Conservation (phyloP, 2,113 vertebrate species). For the Oceanodroma tethys region DNA sequence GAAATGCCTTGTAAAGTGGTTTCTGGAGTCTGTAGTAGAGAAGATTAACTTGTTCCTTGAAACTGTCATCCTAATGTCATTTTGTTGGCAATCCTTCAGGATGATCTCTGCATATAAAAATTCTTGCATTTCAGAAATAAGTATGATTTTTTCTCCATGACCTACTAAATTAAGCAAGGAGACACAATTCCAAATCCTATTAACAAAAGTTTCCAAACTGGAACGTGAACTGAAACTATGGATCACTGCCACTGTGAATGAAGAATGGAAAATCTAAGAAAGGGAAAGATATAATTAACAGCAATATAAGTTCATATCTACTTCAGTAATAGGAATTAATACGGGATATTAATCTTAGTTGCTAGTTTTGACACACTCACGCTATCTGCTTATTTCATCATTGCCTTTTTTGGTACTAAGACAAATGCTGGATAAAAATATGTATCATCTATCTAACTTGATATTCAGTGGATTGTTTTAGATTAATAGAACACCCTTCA, state of each 20-base stretch:
- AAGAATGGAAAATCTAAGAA: constrained; percentile 5
- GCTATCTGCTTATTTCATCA: neutral
- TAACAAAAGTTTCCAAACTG: neutral
- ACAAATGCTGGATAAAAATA: neutral
- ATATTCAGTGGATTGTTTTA: neutral
- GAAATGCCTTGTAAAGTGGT: neutral
- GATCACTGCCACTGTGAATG: neutral
- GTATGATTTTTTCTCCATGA: neutral
- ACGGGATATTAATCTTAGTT: neutral
- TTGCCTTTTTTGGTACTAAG: constrained; percentile 12
- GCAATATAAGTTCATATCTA: neutral
- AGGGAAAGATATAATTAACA: neutral
- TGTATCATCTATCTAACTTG: neutral
- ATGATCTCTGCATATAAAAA: neutral
- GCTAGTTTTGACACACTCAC: neutral
- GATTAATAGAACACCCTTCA: neutral
- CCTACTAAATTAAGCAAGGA: neutral
- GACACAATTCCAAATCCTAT: neutral
- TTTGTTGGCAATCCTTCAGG: neutral
- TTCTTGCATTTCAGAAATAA: neutral
- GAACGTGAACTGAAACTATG: neutral
- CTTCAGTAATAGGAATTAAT: neutral
- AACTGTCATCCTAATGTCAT: neutral
- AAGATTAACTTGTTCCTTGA: neutral
- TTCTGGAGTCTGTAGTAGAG: neutral